These are phyloP conservation scores for Melanaphis sacchari DNA, from an alignment of 1,140 invertebrate genomes.

Conservation along the genomic window DNA sequence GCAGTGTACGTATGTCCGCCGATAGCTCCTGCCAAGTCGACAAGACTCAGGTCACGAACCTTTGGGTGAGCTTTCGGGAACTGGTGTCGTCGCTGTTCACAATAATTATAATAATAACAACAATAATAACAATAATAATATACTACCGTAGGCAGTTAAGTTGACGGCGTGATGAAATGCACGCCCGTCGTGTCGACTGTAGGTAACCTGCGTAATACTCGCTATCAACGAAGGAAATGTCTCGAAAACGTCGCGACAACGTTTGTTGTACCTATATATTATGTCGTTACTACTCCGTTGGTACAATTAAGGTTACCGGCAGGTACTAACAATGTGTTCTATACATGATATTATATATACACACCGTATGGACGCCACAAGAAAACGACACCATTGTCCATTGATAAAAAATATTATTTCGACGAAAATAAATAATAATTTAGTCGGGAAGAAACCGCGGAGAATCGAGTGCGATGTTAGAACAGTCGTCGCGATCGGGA, in stretches of 20 bases:
- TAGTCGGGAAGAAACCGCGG: background rate
- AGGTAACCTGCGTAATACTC: background rate
- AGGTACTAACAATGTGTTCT: conserved; percentile 2
- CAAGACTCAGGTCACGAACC: background rate
- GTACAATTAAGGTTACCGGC: background rate
- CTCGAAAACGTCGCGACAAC: background rate
- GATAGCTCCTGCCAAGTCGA: background rate
- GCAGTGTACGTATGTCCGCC: background rate
- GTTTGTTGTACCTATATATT: background rate
- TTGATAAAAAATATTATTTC: background rate
- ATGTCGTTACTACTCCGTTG: background rate
- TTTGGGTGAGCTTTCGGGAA: no score
- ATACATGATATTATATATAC: conserved; percentile 6
- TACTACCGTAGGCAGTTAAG: background rate
- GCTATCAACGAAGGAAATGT: background rate
- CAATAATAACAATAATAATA: no score
- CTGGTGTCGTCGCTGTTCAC: background rate
- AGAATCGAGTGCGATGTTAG: background rate
- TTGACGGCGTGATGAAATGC: background rate
- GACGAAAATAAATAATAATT: background rate
- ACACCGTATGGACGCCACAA: background rate
- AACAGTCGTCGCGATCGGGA: background rate
- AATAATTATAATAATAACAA: background rate
- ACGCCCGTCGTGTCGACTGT: background rate
- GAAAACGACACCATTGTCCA: background rate